Base-by-base conservation (phyloP, 2,797 vertebrate species). In the Xiphophorus birchmanni region DNA sequence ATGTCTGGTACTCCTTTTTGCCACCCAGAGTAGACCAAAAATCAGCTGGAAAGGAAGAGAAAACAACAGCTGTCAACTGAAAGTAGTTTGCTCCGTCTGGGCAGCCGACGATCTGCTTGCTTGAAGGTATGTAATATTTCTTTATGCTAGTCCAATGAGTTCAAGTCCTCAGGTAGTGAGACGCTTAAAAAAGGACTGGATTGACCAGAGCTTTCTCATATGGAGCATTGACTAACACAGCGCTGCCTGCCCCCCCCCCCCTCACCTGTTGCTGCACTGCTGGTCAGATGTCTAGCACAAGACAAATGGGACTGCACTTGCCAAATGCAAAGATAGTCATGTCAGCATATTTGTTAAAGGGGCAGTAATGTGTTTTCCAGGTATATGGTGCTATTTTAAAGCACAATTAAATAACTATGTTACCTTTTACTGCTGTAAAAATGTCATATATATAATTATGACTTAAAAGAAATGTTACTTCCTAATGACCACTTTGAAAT, bases 21-120 rank as follows among this genome's bases (percentile, higher is more conserved):
- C 96, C 96, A 1, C 96, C 95, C 71, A 97, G 91, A 79, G 93
- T 82, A 76, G 92, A 82, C 96, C 96, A 97, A 90, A 97, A 96
- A 0, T 79, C 89, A 84, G n/a, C 96, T 97, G 81, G 44, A 12
- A 63, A 48, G 17, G 17, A 65, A 67, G 15, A 82, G 78, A 75
- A 74, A 9, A 76, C 32, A 81, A 50, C 23, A 75, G 12, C 15
- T 7, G 47, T 88, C n/a, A 86, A 40, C 37, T 42, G 8, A 12
- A 52, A 3, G 29, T 23, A 26, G 11, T 32, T 75, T 44, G 9
- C 44, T 67, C 7, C 9, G 29, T 54, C 21, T 12, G 42, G 67
- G 42, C 56, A 77, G 67, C 71, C 40, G 4, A 2, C 23, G 23
- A 8, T 54, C 18, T 65, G 18, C 37, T 69, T 69, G 35, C 21